Evolutionary conservation across 2,888 invertebrate species (phyloP).

Genomic region (Pachydiplax longipennis): DNA sequence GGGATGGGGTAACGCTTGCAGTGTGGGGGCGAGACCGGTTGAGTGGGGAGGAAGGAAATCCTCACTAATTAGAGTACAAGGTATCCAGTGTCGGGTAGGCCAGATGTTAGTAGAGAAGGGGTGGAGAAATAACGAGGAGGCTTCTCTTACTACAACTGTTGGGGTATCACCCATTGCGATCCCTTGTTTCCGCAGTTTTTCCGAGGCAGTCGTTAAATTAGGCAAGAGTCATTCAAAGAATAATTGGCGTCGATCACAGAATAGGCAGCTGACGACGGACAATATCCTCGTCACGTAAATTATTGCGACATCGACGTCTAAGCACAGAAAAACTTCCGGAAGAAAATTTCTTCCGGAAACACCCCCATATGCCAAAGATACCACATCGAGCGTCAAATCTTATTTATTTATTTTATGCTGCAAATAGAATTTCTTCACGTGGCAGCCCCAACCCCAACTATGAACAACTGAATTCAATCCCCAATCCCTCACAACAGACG

Average conservation of each 20-base stretch:
- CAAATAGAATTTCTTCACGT: too few species aligned
- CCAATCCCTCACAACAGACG: too few species aligned
- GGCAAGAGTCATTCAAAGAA: not conserved
- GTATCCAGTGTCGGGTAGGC: constrained; percentile 18
- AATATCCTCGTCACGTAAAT: not conserved
- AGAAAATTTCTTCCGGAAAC: too few species aligned
- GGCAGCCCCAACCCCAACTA: too few species aligned
- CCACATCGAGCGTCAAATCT: too few species aligned
- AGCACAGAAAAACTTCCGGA: too few species aligned
- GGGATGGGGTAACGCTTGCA: not conserved
- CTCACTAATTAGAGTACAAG: constrained; percentile 43
- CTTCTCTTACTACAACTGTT: not conserved
- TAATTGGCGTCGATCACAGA: not conserved
- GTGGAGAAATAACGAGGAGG: not conserved
- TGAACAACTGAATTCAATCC: too few species aligned
- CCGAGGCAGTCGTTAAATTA: not conserved
- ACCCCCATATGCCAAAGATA: too few species aligned
- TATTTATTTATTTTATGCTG: too few species aligned
- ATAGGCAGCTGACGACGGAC: not conserved
- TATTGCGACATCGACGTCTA: too few species aligned
- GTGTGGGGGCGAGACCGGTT: not conserved
- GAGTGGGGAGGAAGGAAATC: constrained; percentile 5
- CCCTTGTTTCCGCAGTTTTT: not conserved
- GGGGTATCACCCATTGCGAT: not conserved
- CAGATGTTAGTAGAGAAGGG: not conserved